Evolutionary conservation across 1,140 invertebrate species (phyloP).

Genomic region (Drosophila burlai): DNA sequence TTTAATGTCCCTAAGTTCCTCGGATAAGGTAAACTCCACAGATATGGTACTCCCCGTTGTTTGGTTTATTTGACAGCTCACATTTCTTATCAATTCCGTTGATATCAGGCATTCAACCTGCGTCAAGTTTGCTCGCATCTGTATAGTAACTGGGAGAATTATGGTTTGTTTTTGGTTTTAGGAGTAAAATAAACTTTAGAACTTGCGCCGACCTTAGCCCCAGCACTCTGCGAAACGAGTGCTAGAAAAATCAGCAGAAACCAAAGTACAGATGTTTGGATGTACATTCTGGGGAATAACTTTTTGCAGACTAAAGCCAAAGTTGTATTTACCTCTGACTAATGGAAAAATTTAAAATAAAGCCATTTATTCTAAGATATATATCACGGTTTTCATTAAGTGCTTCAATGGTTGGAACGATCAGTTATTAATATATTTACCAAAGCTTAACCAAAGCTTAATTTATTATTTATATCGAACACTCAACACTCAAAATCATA

Average conservation of each 20-base stretch:
- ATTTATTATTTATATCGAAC: neutral
- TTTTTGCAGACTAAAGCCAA: neutral
- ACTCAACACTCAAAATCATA: too few relatives aligned
- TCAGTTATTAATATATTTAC: neutral
- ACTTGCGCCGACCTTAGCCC: neutral
- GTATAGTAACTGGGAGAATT: neutral
- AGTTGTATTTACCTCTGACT: too few relatives aligned
- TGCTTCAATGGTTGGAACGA: neutral
- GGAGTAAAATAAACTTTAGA: neutral
- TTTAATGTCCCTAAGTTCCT: conserved; percentile 2
- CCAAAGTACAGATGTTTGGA: neutral
- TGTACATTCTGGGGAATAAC: neutral
- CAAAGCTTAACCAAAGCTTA: neutral
- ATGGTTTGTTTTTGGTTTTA: neutral
- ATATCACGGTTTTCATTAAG: neutral
- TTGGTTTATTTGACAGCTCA: neutral
- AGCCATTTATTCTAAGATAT: neutral
- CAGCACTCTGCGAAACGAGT: neutral
- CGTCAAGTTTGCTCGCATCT: neutral
- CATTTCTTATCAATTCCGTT: neutral
- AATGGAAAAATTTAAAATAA: neutral
- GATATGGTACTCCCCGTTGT: neutral
- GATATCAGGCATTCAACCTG: neutral
- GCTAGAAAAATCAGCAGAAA: neutral
- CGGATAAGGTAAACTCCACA: neutral